phyloP scores from a whole-genome alignment of 2,797 vertebrate species.

The Prunella strophiata region DNA sequence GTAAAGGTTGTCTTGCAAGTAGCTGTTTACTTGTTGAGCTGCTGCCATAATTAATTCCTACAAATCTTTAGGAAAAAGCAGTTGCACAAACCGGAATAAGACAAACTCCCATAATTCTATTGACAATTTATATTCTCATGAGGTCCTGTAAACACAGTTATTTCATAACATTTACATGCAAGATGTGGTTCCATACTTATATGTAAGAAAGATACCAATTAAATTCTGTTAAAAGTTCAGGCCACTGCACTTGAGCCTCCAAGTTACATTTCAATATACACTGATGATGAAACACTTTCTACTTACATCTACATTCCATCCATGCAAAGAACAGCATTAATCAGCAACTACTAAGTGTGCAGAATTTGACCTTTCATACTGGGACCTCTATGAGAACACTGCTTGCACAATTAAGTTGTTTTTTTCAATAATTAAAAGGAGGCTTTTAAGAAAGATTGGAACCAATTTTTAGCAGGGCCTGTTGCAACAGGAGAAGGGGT shows the following conservation, averaged over 20 bases:
- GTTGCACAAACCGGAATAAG: background rate
- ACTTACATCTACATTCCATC: background rate
- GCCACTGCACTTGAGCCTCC: background rate
- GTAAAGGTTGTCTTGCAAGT: background rate
- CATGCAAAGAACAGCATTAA: background rate
- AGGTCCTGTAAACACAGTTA: background rate
- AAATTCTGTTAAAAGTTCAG: background rate
- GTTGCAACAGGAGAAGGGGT: background rate
- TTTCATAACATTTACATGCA: background rate
- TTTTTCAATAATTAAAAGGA: background rate
- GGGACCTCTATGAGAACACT: background rate
- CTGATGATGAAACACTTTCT: background rate
- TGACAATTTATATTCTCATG: background rate
- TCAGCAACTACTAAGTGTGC: background rate
- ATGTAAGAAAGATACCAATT: background rate
- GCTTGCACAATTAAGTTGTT: background rate
- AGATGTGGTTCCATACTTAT: background rate
- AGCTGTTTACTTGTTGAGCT: background rate
- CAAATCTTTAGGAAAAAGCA: background rate
- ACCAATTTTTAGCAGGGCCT: background rate
- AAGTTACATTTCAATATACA: background rate
- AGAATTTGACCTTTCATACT: background rate
- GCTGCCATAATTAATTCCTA: background rate
- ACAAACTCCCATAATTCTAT: background rate
- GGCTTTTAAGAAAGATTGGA: background rate